Evolutionary conservation across 1,140 invertebrate genomes (phyloP).

Genomic region (Caenorhabditis briggsae): DNA sequence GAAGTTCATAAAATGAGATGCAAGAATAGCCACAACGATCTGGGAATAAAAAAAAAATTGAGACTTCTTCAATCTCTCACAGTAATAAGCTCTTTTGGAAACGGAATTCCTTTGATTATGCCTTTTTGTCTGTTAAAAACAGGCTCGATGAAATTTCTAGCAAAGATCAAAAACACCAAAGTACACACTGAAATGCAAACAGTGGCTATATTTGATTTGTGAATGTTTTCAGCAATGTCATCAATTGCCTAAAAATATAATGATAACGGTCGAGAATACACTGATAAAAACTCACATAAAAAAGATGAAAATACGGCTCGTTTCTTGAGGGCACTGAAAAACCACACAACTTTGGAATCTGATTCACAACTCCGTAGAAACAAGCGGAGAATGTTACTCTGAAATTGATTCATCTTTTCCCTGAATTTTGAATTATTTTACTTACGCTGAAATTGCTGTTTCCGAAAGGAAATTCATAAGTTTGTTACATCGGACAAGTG

Average conservation of each 20-base stretch:
- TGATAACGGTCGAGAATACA: background rate
- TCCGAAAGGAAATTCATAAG: conserved; percentile 64
- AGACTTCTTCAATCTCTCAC: conserved; percentile 61
- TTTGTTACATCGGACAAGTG: conserved; percentile 58
- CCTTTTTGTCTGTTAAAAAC: background rate
- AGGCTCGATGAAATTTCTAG: conserved; percentile 70
- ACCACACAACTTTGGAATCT: conserved; percentile 44
- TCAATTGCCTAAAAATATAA: conserved; percentile 68
- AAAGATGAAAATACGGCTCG: background rate
- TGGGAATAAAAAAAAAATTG: background rate
- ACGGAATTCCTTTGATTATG: conserved; percentile 19
- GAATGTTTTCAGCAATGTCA: conserved; percentile 63
- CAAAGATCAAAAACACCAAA: conserved; percentile 69
- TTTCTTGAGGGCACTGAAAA: conserved; percentile 36
- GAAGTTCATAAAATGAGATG: conserved; percentile 67
- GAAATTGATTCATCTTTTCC: background rate
- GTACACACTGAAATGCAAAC: conserved; percentile 63
- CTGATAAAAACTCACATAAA: conserved; percentile 40
- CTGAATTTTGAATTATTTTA: background rate
- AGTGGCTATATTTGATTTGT: conserved; percentile 68
- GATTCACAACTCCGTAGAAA: conserved; percentile 48
- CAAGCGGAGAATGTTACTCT: conserved; percentile 57
- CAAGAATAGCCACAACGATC: conserved; percentile 67
- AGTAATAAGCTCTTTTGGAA: conserved; percentile 53
- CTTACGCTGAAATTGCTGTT: conserved; percentile 58